These are phyloP conservation scores for Steinernema khuongi DNA, from an alignment of 1,140 invertebrate species.

Conservation along the genomic window DNA sequence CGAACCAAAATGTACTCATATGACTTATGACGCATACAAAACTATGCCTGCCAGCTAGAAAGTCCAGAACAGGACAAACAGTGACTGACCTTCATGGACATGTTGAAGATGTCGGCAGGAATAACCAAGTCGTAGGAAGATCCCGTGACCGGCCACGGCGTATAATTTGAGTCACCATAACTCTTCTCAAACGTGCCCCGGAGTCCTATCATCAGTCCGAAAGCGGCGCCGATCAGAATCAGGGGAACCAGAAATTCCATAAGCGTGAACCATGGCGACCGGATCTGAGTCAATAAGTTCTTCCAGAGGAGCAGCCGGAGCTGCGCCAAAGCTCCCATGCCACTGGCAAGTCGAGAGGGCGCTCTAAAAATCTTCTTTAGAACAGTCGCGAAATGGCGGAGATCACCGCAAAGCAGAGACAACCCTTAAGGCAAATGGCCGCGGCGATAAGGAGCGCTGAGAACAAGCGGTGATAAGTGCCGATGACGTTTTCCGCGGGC, in stretches of 20 bases:
- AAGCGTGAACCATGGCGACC: constrained; percentile 49
- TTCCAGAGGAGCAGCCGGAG: constrained; percentile 51
- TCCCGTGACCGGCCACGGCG: constrained; percentile 40
- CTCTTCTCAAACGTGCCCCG: constrained; percentile 40
- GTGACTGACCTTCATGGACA: background rate
- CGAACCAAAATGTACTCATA: too few species aligned
- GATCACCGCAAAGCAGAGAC: too few species aligned
- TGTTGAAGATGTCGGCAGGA: constrained; percentile 6
- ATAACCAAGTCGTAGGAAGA: constrained; percentile 40
- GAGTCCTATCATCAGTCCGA: constrained; percentile 47
- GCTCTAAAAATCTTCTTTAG: too few species aligned
- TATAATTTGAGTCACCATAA: constrained; percentile 26
- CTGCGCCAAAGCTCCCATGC: constrained; percentile 46
- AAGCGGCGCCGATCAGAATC: constrained; percentile 44
- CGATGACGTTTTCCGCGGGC: too few species aligned
- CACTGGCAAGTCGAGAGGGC: background rate
- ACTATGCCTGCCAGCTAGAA: too few species aligned
- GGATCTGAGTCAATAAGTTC: constrained; percentile 41
- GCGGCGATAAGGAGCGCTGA: too few species aligned
- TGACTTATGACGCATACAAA: too few species aligned
- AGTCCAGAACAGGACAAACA: too few species aligned
- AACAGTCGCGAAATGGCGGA: too few species aligned
- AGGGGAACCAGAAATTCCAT: constrained; percentile 48
- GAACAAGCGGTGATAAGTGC: too few species aligned
- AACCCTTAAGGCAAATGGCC: too few species aligned